phyloP scores from a whole-genome alignment of 2,888 invertebrate species.

The Zhuqinia jingwanae region DNA sequence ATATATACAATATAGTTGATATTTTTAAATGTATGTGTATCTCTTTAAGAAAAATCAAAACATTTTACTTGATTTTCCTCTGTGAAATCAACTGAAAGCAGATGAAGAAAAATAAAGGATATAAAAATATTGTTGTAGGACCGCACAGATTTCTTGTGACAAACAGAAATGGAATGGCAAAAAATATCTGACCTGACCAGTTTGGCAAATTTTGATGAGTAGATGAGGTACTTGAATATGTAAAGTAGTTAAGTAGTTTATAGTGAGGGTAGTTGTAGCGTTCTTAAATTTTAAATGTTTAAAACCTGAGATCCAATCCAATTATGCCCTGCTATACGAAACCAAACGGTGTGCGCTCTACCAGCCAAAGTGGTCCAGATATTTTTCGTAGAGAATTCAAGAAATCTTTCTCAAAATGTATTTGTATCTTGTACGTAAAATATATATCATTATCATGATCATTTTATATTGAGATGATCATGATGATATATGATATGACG shows the following conservation, averaged over 20 bases:
- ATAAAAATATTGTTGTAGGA: slow-evolving; percentile 56
- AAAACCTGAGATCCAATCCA: too few relatives aligned
- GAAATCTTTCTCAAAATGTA: slow-evolving; percentile 45
- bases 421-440: slow-evolving; percentile 14
- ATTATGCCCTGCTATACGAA: not conserved
- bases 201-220: slow-evolving; percentile 38
- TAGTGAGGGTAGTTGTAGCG: not conserved
- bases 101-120: slow-evolving; percentile 2
- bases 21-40: slow-evolving; percentile 68
- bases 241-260: not conserved
- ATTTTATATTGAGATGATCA: not conserved
- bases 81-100: not conserved
- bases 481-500: not conserved
- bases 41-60: not conserved
- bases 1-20: slow-evolving; percentile 6
- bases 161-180: slow-evolving; percentile 1
- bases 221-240: not conserved
- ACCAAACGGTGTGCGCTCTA: too few relatives aligned
- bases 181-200: slow-evolving; percentile 59
- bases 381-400: slow-evolving; percentile 29
- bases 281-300: too few relatives aligned
- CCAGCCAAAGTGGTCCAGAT: slow-evolving; percentile 50
- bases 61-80: not conserved
- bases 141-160: slow-evolving; percentile 66
- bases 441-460: slow-evolving; percentile 3